A percentile compares a stretch with the other conserved stretches of the same genome.
Evolutionary conservation across 2,888 invertebrate genomes (phyloP).

Genomic region (Siphlonurus alternatus): DNA sequence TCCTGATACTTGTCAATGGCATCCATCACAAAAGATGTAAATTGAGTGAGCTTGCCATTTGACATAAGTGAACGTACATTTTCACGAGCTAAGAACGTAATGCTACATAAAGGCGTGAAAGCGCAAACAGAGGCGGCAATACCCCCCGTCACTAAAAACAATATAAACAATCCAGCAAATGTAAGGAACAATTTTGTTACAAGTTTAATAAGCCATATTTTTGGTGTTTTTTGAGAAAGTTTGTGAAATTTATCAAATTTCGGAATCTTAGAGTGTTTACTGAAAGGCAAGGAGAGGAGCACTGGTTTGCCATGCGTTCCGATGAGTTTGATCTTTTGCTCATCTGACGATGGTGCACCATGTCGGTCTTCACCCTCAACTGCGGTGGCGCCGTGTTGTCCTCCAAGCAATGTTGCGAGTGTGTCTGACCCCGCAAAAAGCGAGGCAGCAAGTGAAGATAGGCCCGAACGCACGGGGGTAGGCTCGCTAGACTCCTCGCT

Average conservation of each 20-base stretch:
- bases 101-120: slow-evolving; percentile 42
- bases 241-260: background rate
- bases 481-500: background rate
- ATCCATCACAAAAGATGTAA: slow-evolving; percentile 39
- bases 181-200: background rate
- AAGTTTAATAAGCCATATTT: background rate
- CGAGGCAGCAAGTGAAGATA: background rate
- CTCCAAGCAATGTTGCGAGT: background rate
- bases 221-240: background rate
- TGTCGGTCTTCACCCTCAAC: too few species aligned
- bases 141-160: slow-evolving; percentile 33
- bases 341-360: too few species aligned
- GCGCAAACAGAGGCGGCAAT: slow-evolving; percentile 39
- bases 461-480: background rate
- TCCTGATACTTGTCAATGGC: slow-evolving; percentile 41
- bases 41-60: slow-evolving; percentile 38
- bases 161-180: slow-evolving; percentile 14
- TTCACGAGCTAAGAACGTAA: slow-evolving; percentile 27
- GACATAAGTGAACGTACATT: slow-evolving; percentile 38
- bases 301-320: background rate
- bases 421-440: background rate
- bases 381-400: background rate
- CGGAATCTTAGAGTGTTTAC: background rate
- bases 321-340: background rate
- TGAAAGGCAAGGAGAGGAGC: background rate